Evolutionary conservation across 92 coral and sea anemone species (phyloP), one percentile per base, ranked within the genome.

Genomic region (Porites divaricata): DNA sequence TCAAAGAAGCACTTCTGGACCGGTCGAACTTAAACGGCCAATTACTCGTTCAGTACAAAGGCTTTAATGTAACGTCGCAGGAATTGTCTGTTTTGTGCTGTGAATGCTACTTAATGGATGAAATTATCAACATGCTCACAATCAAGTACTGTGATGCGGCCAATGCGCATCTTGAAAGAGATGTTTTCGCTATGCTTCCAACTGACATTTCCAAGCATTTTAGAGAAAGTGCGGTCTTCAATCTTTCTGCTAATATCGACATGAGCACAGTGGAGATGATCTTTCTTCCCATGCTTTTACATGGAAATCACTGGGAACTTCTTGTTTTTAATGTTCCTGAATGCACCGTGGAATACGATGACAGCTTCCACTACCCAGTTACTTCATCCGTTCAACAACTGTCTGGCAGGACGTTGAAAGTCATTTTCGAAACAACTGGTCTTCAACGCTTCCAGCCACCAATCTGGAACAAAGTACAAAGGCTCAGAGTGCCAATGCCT

Each of bases 401-500:
- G 4, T 25, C 51, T 67, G 28, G 17, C 57, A 9, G 16, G 21
- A 57, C 56, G 5, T n/a, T 77, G 41, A 77, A 1, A 65, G 63
- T 57, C 3, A 28, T 77, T 53, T 70, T 59, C 16, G 21, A 48
- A 59, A 53, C 81, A 59, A 77, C 70, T 19, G n/a, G 9, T 70
- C 54, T 77, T 7, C 70, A 48, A 14, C 45, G 70, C 52, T 77
- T 77, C 35, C 25, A 61, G 26, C 12, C 21, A 4, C 26, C 69
- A 1, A 57, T 26, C 9, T 77, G 81, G 81, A 54, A 54, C 2
- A 6, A 25, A 14, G 74, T 76, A n/a, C 65, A 86, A 72, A 49
- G 89, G 57, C 23, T 77, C 19, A 78, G 69, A 76, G 69, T 74
- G 17, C 80, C 89, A 13, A 78, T 86, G 89, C 85, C 89, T 15